Evolutionary conservation across 64 coral and sea anemone species (phyloP).

Genomic region (Pocillopora damicornis): DNA sequence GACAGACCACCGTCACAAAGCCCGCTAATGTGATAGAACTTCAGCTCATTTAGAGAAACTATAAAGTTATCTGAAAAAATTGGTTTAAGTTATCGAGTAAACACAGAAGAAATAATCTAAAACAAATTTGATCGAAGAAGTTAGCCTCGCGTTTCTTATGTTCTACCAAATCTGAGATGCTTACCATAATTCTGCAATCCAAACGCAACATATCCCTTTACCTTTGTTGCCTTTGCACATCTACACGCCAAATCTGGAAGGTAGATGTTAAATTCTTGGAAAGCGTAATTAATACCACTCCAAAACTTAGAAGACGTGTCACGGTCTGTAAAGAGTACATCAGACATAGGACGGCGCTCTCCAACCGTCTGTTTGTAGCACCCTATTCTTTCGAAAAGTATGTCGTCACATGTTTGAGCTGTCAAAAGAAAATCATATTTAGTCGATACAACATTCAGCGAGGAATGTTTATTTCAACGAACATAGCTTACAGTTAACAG

Average conservation of each 20-base stretch:
- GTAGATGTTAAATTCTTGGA: background rate
- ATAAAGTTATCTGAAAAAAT: too few relatives aligned
- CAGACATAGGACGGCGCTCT: background rate
- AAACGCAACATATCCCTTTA: background rate
- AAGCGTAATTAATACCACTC: background rate
- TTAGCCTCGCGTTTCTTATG: too few relatives aligned
- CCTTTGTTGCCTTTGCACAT: background rate
- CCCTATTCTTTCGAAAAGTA: background rate
- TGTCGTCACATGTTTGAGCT: background rate
- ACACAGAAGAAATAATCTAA: background rate
- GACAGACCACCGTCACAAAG: too few relatives aligned
- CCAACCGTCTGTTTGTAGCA: background rate
- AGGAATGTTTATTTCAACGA: too few relatives aligned
- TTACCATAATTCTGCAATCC: background rate
- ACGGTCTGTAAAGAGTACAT: background rate
- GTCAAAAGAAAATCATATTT: background rate
- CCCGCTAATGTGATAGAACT: too few relatives aligned
- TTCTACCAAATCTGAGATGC: background rate
- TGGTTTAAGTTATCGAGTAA: too few relatives aligned
- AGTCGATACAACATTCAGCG: background rate
- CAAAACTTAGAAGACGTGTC: background rate
- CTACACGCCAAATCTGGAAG: slow-evolving; percentile 1
- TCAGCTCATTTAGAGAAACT: too few relatives aligned
- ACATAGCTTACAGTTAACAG: background rate
- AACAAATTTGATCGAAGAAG: too few relatives aligned